Conservation (phyloP, 1,140 invertebrate genomes). For the Habropoda laboriosa region DNA sequence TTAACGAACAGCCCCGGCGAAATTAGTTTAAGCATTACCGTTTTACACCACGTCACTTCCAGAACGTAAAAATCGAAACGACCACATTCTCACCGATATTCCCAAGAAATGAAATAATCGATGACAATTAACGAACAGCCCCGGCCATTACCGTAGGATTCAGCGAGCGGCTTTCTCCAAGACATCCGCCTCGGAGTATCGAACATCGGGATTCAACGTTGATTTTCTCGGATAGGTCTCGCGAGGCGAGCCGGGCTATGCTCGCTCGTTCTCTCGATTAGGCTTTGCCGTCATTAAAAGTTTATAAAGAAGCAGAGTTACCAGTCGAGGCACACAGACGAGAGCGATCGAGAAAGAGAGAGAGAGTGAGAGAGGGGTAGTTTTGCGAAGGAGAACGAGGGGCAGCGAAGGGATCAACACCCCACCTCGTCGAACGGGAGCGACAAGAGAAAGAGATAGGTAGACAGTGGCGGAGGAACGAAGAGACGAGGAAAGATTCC, state of each 20-base stretch:
- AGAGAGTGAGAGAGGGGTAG: neutral
- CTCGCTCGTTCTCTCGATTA: conserved; percentile 78
- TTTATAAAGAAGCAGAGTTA: conserved; percentile 81
- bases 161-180: neutral
- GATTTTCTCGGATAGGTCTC: conserved; percentile 59
- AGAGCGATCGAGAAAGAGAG: neutral
- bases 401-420: conserved; percentile 44
- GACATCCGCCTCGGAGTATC: conserved; percentile 60
- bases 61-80: neutral
- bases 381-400: neutral
- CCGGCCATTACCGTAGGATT: conserved; percentile 7
- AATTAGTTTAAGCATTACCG: too few species aligned
- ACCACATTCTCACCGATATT: neutral
- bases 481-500: conserved; percentile 62
- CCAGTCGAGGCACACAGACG: conserved; percentile 60
- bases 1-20: conserved; percentile 29
- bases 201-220: conserved; percentile 71
- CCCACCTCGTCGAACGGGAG: conserved; percentile 50
- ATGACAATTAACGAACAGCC: conserved; percentile 23
- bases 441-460: conserved; percentile 30
- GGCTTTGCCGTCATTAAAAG: conserved; percentile 82
- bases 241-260: conserved; percentile 29
- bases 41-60: too few species aligned
- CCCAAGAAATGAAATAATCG: conserved; percentile 9
- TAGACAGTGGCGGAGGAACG: conserved; percentile 16